These are phyloP conservation scores for Hydrolagus colliei DNA, from an alignment of 2,797 vertebrate species.

Conservation along the genomic window DNA sequence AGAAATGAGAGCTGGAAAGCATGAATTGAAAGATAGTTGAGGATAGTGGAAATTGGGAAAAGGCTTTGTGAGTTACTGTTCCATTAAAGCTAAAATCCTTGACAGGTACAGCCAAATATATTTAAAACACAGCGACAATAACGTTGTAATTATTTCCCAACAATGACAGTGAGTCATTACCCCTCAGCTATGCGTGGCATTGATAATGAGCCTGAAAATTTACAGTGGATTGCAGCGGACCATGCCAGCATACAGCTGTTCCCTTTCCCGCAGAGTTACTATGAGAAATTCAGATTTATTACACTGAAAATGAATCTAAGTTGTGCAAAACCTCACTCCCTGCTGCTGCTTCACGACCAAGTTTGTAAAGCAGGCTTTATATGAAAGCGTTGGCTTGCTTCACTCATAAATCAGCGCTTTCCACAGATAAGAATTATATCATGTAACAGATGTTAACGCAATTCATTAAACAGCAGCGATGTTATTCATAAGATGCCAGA, in stretches of 20 bases:
- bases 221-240: background rate
- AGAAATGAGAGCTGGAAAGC: too few relatives aligned
- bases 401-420: background rate
- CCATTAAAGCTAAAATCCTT: background rate
- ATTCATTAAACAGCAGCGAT: background rate
- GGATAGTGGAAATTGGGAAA: too few relatives aligned
- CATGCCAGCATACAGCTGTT: background rate
- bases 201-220: constrained; percentile 9
- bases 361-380: background rate
- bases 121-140: background rate
- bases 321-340: background rate
- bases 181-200: background rate
- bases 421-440: background rate
- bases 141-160: background rate
- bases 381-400: background rate
- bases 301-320: background rate
- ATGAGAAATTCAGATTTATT: background rate
- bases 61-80: background rate
- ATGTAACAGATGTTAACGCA: background rate
- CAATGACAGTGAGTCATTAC: background rate
- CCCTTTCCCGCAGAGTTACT: background rate
- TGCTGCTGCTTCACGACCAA: background rate
- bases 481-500: background rate
- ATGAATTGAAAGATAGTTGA: too few relatives aligned
- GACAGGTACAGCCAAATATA: background rate